Evolutionary conservation across 2,797 vertebrate genomes (phyloP).

Genomic region (Melopsittacus undulatus): DNA sequence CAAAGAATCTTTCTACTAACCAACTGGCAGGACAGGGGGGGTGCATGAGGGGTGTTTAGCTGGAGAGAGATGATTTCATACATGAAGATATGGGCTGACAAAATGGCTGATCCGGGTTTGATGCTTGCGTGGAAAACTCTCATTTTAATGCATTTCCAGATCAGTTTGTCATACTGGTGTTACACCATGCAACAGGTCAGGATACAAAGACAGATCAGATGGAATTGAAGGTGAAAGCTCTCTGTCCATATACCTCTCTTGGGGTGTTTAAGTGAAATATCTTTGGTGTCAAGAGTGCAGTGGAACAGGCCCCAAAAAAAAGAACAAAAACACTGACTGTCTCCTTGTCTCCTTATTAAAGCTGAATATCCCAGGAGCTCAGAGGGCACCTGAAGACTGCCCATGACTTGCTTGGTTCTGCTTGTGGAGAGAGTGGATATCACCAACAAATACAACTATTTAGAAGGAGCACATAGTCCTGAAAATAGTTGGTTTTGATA

Average conservation of each 20-base stretch:
- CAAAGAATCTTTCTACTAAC: neutral
- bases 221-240: neutral
- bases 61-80: neutral
- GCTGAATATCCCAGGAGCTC: neutral
- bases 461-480: neutral
- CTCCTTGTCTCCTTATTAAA: neutral
- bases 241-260: neutral
- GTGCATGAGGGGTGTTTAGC: neutral
- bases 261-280: neutral
- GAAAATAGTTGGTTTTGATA: neutral
- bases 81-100: accelerated
- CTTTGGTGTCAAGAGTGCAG: neutral
- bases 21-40: neutral
- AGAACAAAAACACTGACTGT: neutral
- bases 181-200: neutral
- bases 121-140: neutral
- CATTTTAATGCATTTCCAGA: neutral
- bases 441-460: neutral
- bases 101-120: neutral
- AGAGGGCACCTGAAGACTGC: neutral
- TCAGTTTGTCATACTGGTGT: neutral
- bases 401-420: neutral
- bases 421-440: neutral
- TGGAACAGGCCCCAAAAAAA: neutral
- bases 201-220: neutral